Evolutionary conservation across 2,113 vertebrate genomes (phyloP).

Genomic region (Galbula dea): DNA sequence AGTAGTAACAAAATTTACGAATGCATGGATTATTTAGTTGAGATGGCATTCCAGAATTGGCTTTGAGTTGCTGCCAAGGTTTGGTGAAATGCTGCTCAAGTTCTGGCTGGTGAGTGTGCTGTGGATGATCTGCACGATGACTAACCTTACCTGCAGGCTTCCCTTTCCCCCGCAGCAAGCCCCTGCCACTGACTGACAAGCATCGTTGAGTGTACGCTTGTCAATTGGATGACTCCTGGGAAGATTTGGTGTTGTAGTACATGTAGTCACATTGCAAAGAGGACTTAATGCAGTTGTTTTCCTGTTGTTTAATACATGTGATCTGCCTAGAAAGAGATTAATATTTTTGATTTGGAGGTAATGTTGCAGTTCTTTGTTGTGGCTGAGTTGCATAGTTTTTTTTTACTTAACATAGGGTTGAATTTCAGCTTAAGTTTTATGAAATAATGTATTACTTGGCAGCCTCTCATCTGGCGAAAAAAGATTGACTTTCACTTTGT

Average conservation of each 20-base stretch:
- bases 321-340: neutral
- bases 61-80: neutral
- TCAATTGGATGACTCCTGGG: neutral
- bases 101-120: neutral
- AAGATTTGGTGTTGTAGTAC: neutral
- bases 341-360: neutral
- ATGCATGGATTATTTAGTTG: neutral
- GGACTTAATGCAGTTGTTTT: neutral
- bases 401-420: neutral
- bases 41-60: neutral
- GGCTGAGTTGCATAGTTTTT: neutral
- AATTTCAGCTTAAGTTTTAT: neutral
- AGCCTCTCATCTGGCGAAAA: neutral
- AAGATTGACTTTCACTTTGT: neutral
- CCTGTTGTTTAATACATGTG: fast-evolving
- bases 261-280: neutral
- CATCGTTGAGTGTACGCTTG: fast-evolving
- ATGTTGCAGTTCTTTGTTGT: neutral
- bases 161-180: neutral
- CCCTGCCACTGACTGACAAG: fast-evolving
- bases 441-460: neutral
- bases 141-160: neutral
- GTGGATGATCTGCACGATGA: neutral
- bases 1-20: neutral
- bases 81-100: neutral